A percentile compares a stretch with the other conserved stretches of the same genome.
Evolutionary conservation across 2,888 invertebrate species (phyloP).

Genomic region (Machimus atricapillus): DNA sequence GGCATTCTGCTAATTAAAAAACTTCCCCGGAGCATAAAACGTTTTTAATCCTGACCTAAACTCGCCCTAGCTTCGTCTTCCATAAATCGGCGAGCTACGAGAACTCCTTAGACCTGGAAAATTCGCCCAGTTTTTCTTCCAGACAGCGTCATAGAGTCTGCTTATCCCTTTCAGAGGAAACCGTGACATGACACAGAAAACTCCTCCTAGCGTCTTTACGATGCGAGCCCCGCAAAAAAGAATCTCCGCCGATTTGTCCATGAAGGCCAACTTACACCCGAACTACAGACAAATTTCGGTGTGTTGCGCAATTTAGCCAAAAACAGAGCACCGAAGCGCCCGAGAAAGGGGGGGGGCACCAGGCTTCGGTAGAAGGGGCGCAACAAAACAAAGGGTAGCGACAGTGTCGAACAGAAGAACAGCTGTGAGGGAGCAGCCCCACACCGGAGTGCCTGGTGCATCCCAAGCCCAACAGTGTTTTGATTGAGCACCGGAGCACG

Average conservation of each 20-base stretch:
- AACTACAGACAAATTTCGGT: not conserved
- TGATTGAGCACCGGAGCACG: not conserved
- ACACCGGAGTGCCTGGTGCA: not conserved
- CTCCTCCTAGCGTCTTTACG: not conserved
- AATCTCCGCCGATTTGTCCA: not conserved
- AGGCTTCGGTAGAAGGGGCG: not conserved
- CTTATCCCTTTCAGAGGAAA: not conserved
- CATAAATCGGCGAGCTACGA: not conserved
- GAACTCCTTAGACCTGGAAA: not conserved
- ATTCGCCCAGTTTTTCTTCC: not conserved
- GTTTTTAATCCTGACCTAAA: not conserved
- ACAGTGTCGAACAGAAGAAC: not conserved
- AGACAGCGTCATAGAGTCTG: not conserved
- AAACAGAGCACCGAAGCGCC: not conserved
- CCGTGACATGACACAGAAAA: not conserved
- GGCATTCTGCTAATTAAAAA: not conserved
- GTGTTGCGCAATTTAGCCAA: not conserved
- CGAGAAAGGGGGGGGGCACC: not conserved
- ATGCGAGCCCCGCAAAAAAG: not conserved
- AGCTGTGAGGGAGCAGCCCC: not conserved
- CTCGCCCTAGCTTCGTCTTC: not conserved
- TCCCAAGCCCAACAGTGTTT: not conserved
- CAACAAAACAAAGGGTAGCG: not conserved
- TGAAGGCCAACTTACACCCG: not conserved
- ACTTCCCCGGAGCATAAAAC: not conserved